A percentile compares a stretch with the other conserved stretches of the same genome.
Evolutionary conservation across 2,888 invertebrate species (phyloP).

Genomic region (Pseudolycoriella hygida): DNA sequence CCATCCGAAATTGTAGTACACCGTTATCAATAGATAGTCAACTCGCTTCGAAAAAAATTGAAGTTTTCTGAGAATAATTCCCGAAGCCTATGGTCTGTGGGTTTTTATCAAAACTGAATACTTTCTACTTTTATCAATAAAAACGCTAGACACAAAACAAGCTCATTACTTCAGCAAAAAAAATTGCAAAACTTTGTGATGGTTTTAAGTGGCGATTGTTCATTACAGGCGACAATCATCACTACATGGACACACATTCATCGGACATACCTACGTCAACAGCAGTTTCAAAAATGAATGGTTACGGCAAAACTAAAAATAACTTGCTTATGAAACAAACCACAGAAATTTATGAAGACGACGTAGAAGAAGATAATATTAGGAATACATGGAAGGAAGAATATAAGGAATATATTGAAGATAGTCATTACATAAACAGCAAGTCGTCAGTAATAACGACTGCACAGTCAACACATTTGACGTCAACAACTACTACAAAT

Average conservation of each 20-base stretch:
- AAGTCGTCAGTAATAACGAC: neutral
- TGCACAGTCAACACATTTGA: neutral
- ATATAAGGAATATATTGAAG: neutral
- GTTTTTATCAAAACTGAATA: too few relatives aligned
- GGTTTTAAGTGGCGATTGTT: too few relatives aligned
- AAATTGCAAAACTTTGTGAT: too few relatives aligned
- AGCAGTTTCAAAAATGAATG: neutral
- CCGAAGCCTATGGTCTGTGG: too few relatives aligned
- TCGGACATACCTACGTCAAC: neutral
- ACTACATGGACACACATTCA: neutral
- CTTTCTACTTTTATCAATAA: too few relatives aligned
- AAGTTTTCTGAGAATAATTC: too few relatives aligned
- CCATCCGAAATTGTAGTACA: too few relatives aligned
- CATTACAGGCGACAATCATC: neutral
- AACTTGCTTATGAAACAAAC: constrained; percentile 1
- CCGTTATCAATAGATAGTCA: too few relatives aligned
- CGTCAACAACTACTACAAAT: constrained; percentile 11
- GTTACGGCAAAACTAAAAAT: neutral
- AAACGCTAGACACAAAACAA: too few relatives aligned
- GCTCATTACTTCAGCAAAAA: too few relatives aligned
- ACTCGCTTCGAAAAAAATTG: too few relatives aligned
- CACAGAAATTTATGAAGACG: neutral
- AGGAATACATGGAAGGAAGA: neutral
- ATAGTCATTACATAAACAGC: constrained; percentile 11
- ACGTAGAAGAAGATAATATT: neutral